These are phyloP conservation scores for Leptinotarsa undecemlineata DNA, from an alignment of 1,140 invertebrate species.

Conservation along the genomic window DNA sequence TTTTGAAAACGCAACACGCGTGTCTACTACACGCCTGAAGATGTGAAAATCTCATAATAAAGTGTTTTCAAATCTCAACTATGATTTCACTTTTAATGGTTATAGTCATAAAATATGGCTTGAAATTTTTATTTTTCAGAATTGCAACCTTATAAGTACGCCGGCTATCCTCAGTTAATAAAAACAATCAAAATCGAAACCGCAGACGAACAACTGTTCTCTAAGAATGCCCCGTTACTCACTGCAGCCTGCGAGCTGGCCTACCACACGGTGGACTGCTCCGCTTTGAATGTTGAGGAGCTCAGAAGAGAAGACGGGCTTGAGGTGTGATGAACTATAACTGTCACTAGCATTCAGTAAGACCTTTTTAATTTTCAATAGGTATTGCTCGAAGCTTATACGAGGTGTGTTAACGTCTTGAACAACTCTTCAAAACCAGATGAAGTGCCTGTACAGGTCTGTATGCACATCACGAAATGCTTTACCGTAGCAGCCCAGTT, in stretches of 20 bases:
- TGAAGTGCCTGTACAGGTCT: conserved; percentile 91
- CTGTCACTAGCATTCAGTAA: background rate
- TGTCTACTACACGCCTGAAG: too few relatives aligned
- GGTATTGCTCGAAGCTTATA: conserved; percentile 85
- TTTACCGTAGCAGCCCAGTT: conserved; percentile 96
- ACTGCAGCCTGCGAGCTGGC: conserved; percentile 91
- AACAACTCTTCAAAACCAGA: conserved; percentile 75
- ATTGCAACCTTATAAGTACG: conserved; percentile 96
- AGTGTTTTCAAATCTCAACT: too few relatives aligned
- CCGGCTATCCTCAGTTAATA: conserved; percentile 96
- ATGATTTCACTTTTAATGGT: too few relatives aligned
- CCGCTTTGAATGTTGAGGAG: conserved; percentile 97
- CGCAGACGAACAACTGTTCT: conserved; percentile 90
- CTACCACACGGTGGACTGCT: conserved; percentile 96
- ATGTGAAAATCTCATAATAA: too few relatives aligned
- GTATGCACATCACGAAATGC: conserved; percentile 87
- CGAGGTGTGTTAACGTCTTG: conserved; percentile 88
- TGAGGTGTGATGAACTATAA: conserved; percentile 62
- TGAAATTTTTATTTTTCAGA: conserved; percentile 61
- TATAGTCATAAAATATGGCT: too few relatives aligned
- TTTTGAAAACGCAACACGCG: too few relatives aligned
- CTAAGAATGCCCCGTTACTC: conserved; percentile 82
- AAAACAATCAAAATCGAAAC: conserved; percentile 95
- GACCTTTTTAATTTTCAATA: conserved; percentile 50
- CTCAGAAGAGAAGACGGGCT: conserved; percentile 90